These are phyloP conservation scores for Melanocharis versteri DNA, from an alignment of 2,113 vertebrate genomes.

Conservation along the genomic window DNA sequence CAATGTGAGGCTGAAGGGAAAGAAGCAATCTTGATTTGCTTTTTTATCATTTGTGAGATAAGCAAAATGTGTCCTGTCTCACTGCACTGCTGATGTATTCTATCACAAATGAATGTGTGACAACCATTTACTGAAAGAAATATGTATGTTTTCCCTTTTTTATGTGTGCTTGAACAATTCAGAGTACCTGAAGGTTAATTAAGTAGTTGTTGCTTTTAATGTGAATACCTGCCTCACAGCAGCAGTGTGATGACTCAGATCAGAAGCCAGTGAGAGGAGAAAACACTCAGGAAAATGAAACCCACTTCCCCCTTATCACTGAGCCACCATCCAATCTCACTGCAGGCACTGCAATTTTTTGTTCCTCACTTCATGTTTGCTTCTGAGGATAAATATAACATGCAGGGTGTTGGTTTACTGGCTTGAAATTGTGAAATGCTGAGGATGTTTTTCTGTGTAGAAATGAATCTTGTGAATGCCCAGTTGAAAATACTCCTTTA, in stretches of 20 bases:
- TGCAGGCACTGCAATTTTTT: neutral
- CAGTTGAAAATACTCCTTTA: neutral
- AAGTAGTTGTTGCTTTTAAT: neutral
- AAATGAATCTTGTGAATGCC: neutral
- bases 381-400: neutral
- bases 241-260: neutral
- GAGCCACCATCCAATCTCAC: neutral
- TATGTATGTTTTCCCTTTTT: neutral
- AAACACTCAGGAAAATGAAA: slow-evolving; percentile 21
- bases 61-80: neutral
- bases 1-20: neutral
- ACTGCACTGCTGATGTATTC: neutral
- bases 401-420: neutral
- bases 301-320: neutral
- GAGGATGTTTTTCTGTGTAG: neutral
- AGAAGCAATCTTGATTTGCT: neutral
- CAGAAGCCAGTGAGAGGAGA: neutral
- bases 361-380: neutral
- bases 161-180: neutral
- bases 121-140: neutral
- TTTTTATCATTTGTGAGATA: neutral
- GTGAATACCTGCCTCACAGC: neutral
- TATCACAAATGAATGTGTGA: neutral
- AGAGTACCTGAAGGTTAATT: neutral
- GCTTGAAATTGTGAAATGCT: neutral